Conservation (phyloP, 2,888 invertebrate genomes). For the Anorthoa munda region DNA sequence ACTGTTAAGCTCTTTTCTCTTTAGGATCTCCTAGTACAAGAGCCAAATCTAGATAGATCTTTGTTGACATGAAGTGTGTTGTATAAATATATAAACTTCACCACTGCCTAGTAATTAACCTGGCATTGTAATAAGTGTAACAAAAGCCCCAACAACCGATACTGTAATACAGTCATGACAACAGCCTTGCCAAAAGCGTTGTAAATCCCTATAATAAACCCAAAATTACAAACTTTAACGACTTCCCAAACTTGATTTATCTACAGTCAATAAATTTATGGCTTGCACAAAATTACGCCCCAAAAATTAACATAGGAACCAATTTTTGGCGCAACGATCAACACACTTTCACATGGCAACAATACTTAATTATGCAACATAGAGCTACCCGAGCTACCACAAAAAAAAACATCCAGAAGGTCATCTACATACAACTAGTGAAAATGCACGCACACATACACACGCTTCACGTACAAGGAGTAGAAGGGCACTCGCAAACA, state of each 20-base stretch:
- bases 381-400: conserved; percentile 12
- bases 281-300: conserved; percentile 29
- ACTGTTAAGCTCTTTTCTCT: too few relatives aligned
- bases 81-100: too few relatives aligned
- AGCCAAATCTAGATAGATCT: too few relatives aligned
- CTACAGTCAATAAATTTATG: conserved; percentile 22
- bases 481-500: not conserved
- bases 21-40: too few relatives aligned
- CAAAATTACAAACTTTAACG: conserved; percentile 14
- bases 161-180: not conserved
- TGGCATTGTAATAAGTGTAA: too few relatives aligned
- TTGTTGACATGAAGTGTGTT: too few relatives aligned
- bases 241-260: conserved; percentile 25
- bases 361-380: conserved; percentile 58
- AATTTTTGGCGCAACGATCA: conserved; percentile 50
- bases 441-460: not conserved
- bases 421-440: not conserved
- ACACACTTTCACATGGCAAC: conserved; percentile 38
- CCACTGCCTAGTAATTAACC: too few relatives aligned
- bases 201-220: not conserved
- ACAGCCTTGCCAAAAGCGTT: not conserved
- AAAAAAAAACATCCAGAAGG: not conserved
- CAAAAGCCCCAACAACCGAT: not conserved
- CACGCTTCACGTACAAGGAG: not conserved
- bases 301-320: conserved; percentile 29